Base-by-base conservation (phyloP, 35 echinoderm and acorn worm species). In the Heliocidaris tuberculata region DNA sequence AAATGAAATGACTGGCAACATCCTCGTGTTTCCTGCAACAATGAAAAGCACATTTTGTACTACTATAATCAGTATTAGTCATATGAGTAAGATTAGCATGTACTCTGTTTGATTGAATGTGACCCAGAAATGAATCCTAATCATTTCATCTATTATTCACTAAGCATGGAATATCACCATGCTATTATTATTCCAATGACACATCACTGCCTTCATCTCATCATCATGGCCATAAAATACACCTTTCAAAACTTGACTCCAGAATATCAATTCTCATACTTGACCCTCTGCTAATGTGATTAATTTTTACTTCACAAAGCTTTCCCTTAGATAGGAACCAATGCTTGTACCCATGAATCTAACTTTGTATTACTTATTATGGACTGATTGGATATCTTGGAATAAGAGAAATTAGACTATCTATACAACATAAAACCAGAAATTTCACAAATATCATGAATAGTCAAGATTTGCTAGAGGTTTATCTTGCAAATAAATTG, bases 101-200 rank as follows among this genome's bases (percentile, higher is more conserved):
- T 56, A 56, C 52, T 78, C 27, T 78, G 65, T 78, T 19, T 27
- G 27, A 78, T 78, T 78, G 65, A 78, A 78, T 78, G 65, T 78
- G 65, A 78, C 65, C 65, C 27, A 78, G 65, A 78, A 78, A 78
- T 17, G 27, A 78, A 78, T 78, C 65, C 65, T 6, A 78, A 19
- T 78, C 65, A 78, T 78, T 78, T n/a, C 19, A 78, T 78, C 65
- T 78, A 78, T 78, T 78, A 78, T 78, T 78, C 65, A 78, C 65
- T 78, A 78, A 78, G 65, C 65, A 4, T 78, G 65, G 19, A 0
- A 78, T n/a, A 78, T 78, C 65, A 78, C 27, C 65, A 78, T 7
- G 21, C 65, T n/a, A 78, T 24, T 78, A 19, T 29, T n/a, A 19
- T 19, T 29, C 21, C 65, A 27, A 7, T 78, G 65, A 78, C 65